Conservation (phyloP, 2,797 vertebrate genomes). For the Enteromius anoplus region DNA sequence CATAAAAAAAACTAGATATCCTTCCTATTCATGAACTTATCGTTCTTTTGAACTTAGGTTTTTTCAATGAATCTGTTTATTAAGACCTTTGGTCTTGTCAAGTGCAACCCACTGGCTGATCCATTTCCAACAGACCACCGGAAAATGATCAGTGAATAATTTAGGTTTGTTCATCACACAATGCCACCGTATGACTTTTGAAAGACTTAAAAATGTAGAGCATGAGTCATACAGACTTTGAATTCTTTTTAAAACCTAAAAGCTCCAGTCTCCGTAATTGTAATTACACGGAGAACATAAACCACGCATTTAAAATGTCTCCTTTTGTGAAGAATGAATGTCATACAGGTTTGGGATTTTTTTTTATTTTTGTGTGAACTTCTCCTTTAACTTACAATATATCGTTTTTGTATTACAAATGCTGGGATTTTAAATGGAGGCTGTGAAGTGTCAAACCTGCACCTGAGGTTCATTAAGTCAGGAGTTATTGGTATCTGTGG, state of each 20-base stretch:
- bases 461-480: conserved; percentile 42
- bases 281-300: neutral
- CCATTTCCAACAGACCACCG: neutral
- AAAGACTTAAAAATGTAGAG: neutral
- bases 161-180: neutral
- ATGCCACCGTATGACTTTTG: neutral
- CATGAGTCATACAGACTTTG: neutral
- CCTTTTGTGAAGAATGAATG: neutral
- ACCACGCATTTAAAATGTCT: neutral
- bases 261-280: neutral
- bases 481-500: conserved; percentile 34
- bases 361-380: neutral
- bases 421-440: conserved; percentile 17
- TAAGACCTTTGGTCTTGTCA: neutral
- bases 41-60: neutral
- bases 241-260: neutral
- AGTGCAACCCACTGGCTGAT: neutral
- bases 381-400: neutral
- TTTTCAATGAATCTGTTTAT: neutral
- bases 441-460: conserved; percentile 7
- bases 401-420: neutral
- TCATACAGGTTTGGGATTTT: neutral
- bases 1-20: neutral
- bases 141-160: neutral
- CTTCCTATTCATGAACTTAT: neutral